Percentiles rank a stretch among this genome's conserved stretches.
These are phyloP conservation scores for Cebus imitator DNA, from an alignment of 2,113 vertebrate species.

Conservation along the genomic window DNA sequence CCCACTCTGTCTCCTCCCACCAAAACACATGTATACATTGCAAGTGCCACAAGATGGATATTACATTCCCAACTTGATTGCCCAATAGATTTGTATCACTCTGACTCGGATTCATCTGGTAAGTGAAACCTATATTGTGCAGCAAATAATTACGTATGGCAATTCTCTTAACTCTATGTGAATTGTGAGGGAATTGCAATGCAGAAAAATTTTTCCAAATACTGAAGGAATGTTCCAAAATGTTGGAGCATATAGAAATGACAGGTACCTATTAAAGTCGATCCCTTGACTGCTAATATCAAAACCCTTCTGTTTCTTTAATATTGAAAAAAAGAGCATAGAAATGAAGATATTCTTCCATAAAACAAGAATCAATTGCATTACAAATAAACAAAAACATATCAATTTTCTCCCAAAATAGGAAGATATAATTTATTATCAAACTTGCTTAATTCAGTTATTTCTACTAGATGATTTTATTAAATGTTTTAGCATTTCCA, in stretches of 20 bases:
- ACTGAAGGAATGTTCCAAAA: neutral
- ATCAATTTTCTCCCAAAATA: neutral
- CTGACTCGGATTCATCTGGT: neutral
- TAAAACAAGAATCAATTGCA: neutral
- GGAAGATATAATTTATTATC: neutral
- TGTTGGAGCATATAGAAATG: neutral
- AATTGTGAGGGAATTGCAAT: neutral
- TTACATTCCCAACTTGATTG: too few species aligned
- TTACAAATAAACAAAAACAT: neutral
- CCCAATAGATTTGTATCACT: neutral
- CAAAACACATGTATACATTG: neutral
- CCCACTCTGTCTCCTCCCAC: fast-evolving
- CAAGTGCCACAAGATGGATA: fast-evolving
- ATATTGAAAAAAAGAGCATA: neutral
- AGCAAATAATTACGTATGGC: neutral
- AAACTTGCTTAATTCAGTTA: neutral
- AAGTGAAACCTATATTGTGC: neutral
- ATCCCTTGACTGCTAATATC: neutral
- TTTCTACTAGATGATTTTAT: neutral
- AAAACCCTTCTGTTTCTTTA: neutral
- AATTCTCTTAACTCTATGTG: neutral
- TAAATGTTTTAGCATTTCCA: neutral
- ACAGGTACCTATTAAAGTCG: neutral
- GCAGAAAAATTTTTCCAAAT: neutral
- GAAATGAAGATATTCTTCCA: neutral